phyloP scores from a whole-genome alignment of 2,113 vertebrate genomes.

The Amphilophus citrinellus region DNA sequence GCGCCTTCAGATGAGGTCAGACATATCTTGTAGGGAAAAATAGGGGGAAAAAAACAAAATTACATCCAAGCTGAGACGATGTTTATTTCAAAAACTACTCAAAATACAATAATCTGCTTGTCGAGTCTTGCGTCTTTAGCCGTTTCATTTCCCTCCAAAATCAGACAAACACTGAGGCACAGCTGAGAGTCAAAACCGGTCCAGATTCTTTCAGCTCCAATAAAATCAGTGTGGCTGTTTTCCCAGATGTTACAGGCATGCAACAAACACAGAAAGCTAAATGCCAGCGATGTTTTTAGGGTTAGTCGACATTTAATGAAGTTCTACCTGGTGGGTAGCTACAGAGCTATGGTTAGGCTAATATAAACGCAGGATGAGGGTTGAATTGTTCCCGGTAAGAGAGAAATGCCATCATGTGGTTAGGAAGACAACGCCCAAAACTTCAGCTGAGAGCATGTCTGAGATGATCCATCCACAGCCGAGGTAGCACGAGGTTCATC shows the following conservation, averaged over 20 bases:
- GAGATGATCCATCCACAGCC: neutral
- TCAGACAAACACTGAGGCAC: too few species aligned
- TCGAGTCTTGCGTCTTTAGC: neutral
- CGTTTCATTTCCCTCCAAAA: neutral
- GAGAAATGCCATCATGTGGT: too few species aligned
- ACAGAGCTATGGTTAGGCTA: constrained; percentile 1
- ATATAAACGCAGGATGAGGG: neutral
- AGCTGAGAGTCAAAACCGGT: too few species aligned
- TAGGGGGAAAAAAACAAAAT: too few species aligned
- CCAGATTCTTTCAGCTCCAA: too few species aligned
- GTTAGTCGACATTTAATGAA: neutral
- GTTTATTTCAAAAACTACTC: neutral
- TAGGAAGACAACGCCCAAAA: too few species aligned
- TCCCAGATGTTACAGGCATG: neutral
- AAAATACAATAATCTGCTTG: neutral
- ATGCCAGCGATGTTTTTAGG: neutral
- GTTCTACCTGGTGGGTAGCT: neutral
- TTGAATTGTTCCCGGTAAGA: neutral
- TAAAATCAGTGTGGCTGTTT: neutral
- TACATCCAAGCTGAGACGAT: neutral
- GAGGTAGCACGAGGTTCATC: neutral
- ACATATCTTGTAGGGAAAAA: too few species aligned
- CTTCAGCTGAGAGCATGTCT: neutral
- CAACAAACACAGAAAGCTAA: neutral
- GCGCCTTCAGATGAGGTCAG: too few species aligned